These are phyloP conservation scores for Drosophila stalkeri DNA, from an alignment of 2,888 invertebrate species.

Conservation along the genomic window DNA sequence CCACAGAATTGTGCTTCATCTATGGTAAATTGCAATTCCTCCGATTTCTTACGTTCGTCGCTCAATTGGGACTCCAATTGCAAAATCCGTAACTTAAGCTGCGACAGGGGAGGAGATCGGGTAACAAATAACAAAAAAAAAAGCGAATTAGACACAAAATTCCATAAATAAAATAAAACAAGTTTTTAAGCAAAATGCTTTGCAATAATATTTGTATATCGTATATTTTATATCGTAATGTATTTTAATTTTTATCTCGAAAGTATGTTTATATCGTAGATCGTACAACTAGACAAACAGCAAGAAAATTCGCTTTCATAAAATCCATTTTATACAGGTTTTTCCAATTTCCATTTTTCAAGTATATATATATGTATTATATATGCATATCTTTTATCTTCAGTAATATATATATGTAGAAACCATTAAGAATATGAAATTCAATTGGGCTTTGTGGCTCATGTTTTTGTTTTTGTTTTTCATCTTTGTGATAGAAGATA, in stretches of 20 bases:
- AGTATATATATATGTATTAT: constrained; percentile 35
- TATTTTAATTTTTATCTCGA: constrained; percentile 60
- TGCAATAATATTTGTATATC: constrained; percentile 51
- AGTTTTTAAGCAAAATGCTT: constrained; percentile 33
- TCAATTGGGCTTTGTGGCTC: constrained; percentile 61
- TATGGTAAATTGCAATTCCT: constrained; percentile 95
- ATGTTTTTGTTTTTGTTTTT: constrained; percentile 19
- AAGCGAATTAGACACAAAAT: constrained; percentile 43
- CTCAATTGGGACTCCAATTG: constrained; percentile 89
- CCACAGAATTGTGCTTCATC: constrained; percentile 96
- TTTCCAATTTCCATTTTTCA: constrained; percentile 52
- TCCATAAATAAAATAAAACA: constrained; percentile 65
- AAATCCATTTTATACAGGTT: constrained; percentile 60
- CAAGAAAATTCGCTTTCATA: constrained; percentile 81
- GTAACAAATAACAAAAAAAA: constrained; percentile 27
- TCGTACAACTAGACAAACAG: constrained; percentile 78
- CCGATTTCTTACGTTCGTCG: constrained; percentile 92
- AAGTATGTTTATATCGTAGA: constrained; percentile 52
- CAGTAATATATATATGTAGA: constrained; percentile 26
- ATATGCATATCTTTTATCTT: constrained; percentile 35
- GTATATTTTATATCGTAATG: constrained; percentile 69
- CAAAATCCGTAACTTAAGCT: constrained; percentile 87
- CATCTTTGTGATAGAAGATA: constrained; percentile 47
- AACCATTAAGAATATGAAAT: constrained; percentile 39
- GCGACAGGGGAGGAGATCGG: constrained; percentile 43